A percentile compares a stretch with the other conserved stretches of the same genome.
These are phyloP conservation scores for Athene cunicularia DNA, from an alignment of 2,113 vertebrate genomes.

Conservation along the genomic window DNA sequence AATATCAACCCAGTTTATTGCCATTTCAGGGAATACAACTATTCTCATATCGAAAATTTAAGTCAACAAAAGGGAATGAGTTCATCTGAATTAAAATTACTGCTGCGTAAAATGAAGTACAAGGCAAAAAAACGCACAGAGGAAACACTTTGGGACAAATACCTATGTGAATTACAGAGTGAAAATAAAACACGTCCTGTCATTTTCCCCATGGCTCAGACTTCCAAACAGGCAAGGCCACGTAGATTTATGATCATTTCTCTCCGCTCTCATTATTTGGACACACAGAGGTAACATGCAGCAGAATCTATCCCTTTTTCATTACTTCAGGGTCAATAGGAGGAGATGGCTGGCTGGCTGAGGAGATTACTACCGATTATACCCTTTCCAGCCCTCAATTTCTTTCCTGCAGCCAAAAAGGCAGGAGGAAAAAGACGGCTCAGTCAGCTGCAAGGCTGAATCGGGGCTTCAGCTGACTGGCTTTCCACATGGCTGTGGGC, in stretches of 20 bases:
- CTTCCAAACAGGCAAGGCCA: neutral
- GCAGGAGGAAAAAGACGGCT: neutral
- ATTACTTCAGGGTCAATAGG: constrained; percentile 26
- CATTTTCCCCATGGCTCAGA: neutral
- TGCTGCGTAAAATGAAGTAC: neutral
- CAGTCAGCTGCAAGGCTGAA: neutral
- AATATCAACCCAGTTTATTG: neutral
- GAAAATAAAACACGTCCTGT: neutral
- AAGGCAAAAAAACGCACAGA: neutral
- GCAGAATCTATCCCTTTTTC: neutral
- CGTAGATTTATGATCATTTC: neutral
- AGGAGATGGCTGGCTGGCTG: neutral
- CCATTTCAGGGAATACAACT: neutral
- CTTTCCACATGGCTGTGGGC: neutral
- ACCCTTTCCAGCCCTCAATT: neutral
- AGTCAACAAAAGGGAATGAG: neutral
- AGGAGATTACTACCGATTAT: neutral
- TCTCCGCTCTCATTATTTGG: neutral
- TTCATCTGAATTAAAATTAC: constrained; percentile 29
- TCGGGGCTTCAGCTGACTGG: neutral
- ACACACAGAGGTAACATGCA: neutral
- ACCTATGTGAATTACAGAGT: neutral
- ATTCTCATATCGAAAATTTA: neutral
- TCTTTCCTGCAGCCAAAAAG: neutral
- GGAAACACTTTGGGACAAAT: neutral